Evolutionary conservation across 2,888 invertebrate species (phyloP), one percentile per base, ranked within the genome.

Genomic region (Holacanthella duospinosa): DNA sequence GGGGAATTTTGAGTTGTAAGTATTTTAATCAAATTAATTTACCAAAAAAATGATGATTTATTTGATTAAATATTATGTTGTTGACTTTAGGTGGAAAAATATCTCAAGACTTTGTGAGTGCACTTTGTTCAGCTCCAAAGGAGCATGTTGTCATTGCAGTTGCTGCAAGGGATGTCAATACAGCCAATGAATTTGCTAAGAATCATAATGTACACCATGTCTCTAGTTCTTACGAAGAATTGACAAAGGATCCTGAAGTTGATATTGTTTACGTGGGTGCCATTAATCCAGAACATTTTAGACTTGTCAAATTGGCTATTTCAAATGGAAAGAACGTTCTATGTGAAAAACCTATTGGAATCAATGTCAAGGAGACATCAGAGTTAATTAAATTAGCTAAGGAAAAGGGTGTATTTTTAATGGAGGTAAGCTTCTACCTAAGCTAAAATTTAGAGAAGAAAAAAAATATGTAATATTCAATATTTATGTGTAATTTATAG

Each of bases 281-380:
- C 1, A 77, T 93, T 26, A 86, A 89, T 77, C 82, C 86, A 0
- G 81, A 85, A 68, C 94, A 95, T 77, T 85, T 83, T 68, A 80
- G 83, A 44, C 78, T 88, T 4, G 80, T 84, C 0, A 85, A 86
- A 75, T 74, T 89, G 64, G 88, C 89, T 82, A 78, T 95, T 24
- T 83, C 86, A 66, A 80, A 85, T 74, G 89, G 89, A 0, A 94
- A 94, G 77, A 86, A 90, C 74, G 87, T 95, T 1, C 79, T 95
- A 1, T 90, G 92, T 75, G 94, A 95, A 77, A 95, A 94, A 77
- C 92, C 95, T 0, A 78, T 94, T 66, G 86, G 89, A 59, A 78
- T 93, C 78, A 91, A 90, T 76, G 79, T 81, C 48, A 86, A 86
- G 73, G 86, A 93, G 77, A 82, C 86, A 0, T 80, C 82, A 66